Evolutionary conservation across 2,113 vertebrate species (phyloP), one percentile per base, ranked within the genome.

Genomic region (Uropsilus gracilis): DNA sequence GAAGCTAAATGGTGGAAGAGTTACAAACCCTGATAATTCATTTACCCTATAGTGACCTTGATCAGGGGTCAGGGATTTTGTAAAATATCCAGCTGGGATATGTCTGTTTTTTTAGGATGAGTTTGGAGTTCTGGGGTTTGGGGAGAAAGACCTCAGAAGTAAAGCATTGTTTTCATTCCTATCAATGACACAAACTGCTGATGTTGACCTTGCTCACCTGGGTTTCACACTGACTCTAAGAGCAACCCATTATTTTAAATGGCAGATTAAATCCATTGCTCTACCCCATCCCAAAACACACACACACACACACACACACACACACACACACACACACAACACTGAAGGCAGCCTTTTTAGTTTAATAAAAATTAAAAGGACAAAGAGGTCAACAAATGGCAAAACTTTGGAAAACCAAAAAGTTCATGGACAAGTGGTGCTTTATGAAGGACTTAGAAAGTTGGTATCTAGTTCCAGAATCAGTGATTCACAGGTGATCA

Each of bases 171-270:
- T n/a, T n/a, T n/a, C n/a, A n/a, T n/a, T n/a, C n/a, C n/a, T n/a
- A n/a, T n/a, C n/a, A n/a, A n/a, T n/a, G n/a, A n/a, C n/a, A n/a
- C n/a, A n/a, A n/a, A n/a, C n/a, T 46, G 61, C 11, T 37, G 20
- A 59, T 12, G 16, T 0, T 68, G n/a, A 53, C 57, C 91, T 81
- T 50, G 34, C 1, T 28, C 30, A 6, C 28, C 48, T 37, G n/a
- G n/a, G n/a, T 82, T 59, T 24, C 17, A 14, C 61, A 24, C 42
- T 55, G 63, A 28, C 55, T 82, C 3, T 34, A 48, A 82, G 55
- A 82, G 26, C n/a, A 90, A 39, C 77, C 61, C 12, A 32, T 55
- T 18, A 89, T 68, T 89, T 91, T 76, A 81, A 94, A 34, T 50
- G 73, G 20, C 6, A 37, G 63, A 63, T 55, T 76, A 30, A 89